Percentiles rank a stretch among this genome's conserved stretches.
phyloP scores from a whole-genome alignment of 2,797 vertebrate genomes.

The Balearica regulorum region DNA sequence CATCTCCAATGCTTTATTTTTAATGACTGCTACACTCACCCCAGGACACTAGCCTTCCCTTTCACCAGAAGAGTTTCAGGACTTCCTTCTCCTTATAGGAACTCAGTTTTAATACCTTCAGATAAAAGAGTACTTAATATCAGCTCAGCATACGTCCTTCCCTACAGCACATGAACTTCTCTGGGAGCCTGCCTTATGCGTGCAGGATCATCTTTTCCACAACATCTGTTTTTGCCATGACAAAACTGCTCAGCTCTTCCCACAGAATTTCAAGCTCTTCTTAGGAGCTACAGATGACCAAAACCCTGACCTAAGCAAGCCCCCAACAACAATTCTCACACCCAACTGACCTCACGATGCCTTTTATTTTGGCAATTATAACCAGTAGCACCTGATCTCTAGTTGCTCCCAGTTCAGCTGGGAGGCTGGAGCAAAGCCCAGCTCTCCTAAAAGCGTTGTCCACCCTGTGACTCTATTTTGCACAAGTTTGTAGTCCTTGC shows the following conservation, averaged over 20 bases:
- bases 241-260: not conserved
- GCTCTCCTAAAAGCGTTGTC: not conserved
- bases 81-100: not conserved
- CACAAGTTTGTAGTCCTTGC: not conserved
- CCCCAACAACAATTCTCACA: not conserved
- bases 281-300: not conserved
- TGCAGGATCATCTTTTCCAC: not conserved
- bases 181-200: not conserved
- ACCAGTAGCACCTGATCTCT: slow-evolving; percentile 2
- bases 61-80: not conserved
- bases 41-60: not conserved
- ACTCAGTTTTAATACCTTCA: not conserved
- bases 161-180: not conserved
- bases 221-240: not conserved
- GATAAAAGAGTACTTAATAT: not conserved
- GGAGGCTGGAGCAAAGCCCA: slow-evolving; percentile 15
- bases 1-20: not conserved
- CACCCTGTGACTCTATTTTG: not conserved
- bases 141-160: not conserved
- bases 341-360: not conserved
- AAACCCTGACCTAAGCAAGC: not conserved
- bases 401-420: not conserved
- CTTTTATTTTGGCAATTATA: slow-evolving; percentile 5
- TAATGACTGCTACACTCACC: not conserved
- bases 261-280: not conserved